These are phyloP conservation scores for Augochlora pura DNA, from an alignment of 1,140 invertebrate genomes.

Conservation along the genomic window DNA sequence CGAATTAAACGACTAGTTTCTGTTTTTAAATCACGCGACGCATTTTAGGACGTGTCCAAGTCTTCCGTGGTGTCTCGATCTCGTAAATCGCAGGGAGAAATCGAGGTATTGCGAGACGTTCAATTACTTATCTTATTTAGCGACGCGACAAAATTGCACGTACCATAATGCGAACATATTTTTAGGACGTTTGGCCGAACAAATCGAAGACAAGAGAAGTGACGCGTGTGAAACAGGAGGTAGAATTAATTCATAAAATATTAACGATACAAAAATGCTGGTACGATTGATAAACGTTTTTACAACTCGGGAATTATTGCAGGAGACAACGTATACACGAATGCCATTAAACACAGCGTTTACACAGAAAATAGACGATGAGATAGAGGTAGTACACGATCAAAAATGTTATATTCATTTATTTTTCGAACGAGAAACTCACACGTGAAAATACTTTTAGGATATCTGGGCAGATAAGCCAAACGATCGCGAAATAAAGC, in stretches of 20 bases:
- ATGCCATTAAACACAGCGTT: neutral
- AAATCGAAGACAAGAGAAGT: neutral
- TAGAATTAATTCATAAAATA: neutral
- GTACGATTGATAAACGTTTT: too few relatives aligned
- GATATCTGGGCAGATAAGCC: neutral
- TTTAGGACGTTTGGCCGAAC: neutral
- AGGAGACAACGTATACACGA: too few relatives aligned
- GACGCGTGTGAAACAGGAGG: neutral
- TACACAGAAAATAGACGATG: neutral
- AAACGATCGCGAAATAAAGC: neutral
- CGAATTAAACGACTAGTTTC: neutral
- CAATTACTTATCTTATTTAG: neutral
- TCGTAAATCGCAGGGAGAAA: neutral
- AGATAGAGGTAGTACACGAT: neutral
- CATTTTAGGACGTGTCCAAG: constrained; percentile 14
- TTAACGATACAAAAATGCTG: too few relatives aligned
- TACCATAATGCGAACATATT: neutral
- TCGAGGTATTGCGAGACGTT: neutral
- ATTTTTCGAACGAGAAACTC: too few relatives aligned
- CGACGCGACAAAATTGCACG: neutral
- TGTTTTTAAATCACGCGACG: neutral
- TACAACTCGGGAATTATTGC: too few relatives aligned
- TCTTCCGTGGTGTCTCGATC: neutral
- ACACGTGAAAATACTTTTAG: too few relatives aligned
- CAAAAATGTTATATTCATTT: too few relatives aligned